Evolutionary conservation across 2,113 vertebrate species (phyloP), one percentile per base, ranked within the genome.

Genomic region (Oreotrochilus melanogaster): DNA sequence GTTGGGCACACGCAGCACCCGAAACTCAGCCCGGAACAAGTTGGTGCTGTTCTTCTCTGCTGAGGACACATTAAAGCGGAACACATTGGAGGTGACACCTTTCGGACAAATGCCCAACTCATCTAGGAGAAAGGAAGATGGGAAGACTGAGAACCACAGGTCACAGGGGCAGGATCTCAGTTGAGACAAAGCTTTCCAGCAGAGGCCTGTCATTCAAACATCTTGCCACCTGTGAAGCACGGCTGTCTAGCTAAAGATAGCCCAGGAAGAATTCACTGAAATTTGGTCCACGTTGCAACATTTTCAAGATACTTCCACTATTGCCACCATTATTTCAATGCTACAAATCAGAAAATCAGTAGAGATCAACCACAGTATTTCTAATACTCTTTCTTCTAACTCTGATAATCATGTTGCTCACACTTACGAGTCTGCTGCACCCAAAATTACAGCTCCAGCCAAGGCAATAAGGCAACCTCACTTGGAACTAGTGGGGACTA

Each of bases 41-140:
- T 99, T 99, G 97, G 98, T 99, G 97, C 98, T 98, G 94, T 99
- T 99, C 97, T 99, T 99, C 98, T 99, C 99, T 98, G 99, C 99
- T 19, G 98, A 97, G 4, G 99, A 99, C 91, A 99, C 99, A 1
- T 99, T 99, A 97, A 99, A 99, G 93, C 98, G 99, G 97, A 99
- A 99, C 64, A 99, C 98, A 9, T 99, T 99, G 95, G 99, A 99
- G 74, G 99, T 99, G 94, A 99, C 98, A 43, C 99, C 98, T 97
- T 99, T 99, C 47, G 98, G 98, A 96, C 99, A 99, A 97, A 97
- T 98, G 12, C 96, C 95, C 96, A 99, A 94, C 86, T 99, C 99
- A 95, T 99, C 99, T 99, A 96, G 31, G 83, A 96, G 92, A 88
- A 94, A 82, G 19, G 86, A 71, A 72, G 16, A 54, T 1, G 78